Conservation (phyloP, 2,888 invertebrate species). For the Drosophila histrio region DNA sequence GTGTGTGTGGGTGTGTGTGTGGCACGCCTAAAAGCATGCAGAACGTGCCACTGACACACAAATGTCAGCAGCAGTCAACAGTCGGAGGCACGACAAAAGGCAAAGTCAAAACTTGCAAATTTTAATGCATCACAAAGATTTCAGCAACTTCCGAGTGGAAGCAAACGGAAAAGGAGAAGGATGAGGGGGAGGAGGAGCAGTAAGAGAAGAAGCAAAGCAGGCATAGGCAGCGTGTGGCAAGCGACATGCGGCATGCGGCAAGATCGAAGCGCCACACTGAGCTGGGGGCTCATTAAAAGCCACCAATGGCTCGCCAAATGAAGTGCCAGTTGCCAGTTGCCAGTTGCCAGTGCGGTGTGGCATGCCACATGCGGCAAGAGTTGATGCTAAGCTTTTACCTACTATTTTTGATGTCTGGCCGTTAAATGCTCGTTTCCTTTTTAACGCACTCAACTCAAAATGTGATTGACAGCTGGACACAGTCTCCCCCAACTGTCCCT, state of each 20-base stretch:
- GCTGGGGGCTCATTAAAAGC: slow-evolving; percentile 22
- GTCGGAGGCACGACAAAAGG: slow-evolving; percentile 28
- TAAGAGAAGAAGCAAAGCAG: background rate
- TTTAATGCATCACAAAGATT: slow-evolving; percentile 78
- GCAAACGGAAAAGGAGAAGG: background rate
- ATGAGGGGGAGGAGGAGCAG: background rate
- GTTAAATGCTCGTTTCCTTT: slow-evolving; percentile 71
- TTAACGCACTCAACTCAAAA: slow-evolving; percentile 51
- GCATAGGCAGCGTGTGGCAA: background rate
- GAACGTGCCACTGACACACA: slow-evolving; percentile 76
- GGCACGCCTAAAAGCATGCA: slow-evolving; percentile 59
- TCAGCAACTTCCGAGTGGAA: slow-evolving; percentile 43
- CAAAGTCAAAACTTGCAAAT: slow-evolving; percentile 78
- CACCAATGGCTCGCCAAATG: slow-evolving; percentile 7
- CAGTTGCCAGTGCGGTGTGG: background rate
- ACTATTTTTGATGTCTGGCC: slow-evolving; percentile 39
- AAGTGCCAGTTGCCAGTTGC: background rate
- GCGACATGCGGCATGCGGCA: background rate
- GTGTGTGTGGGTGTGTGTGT: slow-evolving; percentile 7
- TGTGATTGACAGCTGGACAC: slow-evolving; percentile 75
- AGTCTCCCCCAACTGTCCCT: slow-evolving; percentile 1
- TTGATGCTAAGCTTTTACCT: background rate
- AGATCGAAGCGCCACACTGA: slow-evolving; percentile 2
- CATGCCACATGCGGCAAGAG: background rate
- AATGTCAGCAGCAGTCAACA: slow-evolving; percentile 63